Evolutionary conservation across 1,140 invertebrate genomes (phyloP).

Genomic region (Papilio dardanus): DNA sequence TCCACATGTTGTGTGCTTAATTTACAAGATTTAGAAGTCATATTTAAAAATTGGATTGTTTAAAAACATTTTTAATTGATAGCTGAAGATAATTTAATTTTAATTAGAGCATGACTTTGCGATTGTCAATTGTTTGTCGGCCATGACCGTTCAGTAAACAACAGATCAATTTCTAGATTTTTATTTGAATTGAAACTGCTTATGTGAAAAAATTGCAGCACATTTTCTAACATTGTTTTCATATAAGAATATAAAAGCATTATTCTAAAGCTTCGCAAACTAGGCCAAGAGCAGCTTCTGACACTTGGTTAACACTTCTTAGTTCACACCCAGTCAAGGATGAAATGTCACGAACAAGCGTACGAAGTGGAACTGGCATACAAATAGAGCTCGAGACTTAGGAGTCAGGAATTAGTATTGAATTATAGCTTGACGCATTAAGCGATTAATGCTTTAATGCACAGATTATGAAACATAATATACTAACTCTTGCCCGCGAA

Average conservation of each 20-base stretch:
- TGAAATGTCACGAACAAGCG: slow-evolving; percentile 18
- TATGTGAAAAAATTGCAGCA: neutral
- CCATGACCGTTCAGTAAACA: no score
- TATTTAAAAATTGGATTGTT: no score
- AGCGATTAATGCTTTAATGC: neutral
- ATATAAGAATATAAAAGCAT: neutral
- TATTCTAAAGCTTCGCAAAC: neutral
- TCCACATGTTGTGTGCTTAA: neutral
- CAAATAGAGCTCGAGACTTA: slow-evolving; percentile 1
- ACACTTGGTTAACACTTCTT: slow-evolving; percentile 12
- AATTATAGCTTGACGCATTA: neutral
- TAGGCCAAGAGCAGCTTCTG: slow-evolving; percentile 16
- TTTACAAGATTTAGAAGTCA: no score
- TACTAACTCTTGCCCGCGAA: no score
- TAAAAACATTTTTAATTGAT: no score
- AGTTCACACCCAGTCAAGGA: slow-evolving; percentile 18
- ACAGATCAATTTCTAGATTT: no score
- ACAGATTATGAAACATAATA: neutral
- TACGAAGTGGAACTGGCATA: slow-evolving; percentile 7
- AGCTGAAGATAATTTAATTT: no score
- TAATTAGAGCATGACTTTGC: no score
- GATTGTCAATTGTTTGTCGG: no score
- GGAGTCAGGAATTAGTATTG: neutral
- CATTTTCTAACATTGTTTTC: neutral
- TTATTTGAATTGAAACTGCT: no score